Conservation (phyloP, 1,140 invertebrate species). For the Lepidurus apus region DNA sequence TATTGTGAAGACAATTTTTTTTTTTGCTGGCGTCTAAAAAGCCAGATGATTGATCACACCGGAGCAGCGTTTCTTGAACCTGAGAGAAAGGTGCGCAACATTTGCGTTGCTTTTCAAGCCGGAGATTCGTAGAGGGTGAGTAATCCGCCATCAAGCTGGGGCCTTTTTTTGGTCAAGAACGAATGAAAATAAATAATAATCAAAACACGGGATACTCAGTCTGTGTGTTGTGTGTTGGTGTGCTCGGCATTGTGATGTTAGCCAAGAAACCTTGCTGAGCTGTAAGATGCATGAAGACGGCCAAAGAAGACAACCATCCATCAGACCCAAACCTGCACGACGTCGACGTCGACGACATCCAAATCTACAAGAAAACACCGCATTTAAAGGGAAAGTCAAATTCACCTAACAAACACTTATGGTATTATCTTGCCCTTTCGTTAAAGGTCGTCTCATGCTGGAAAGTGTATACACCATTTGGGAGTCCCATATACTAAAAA, state of each 20-base stretch:
- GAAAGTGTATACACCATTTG: too few species aligned
- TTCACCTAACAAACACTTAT: too few species aligned
- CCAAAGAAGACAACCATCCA: slow-evolving; percentile 5
- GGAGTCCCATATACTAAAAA: too few species aligned
- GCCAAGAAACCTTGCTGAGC: slow-evolving; percentile 1
- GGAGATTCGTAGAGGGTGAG: neutral
- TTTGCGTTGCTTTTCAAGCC: neutral
- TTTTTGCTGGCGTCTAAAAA: neutral
- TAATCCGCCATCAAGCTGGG: neutral
- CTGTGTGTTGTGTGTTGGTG: neutral
- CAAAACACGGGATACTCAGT: neutral
- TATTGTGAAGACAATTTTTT: too few species aligned
- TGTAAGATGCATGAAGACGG: neutral
- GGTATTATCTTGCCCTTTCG: too few species aligned
- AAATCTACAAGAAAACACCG: neutral
- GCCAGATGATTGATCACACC: neutral
- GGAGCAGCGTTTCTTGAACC: neutral
- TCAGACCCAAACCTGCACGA: neutral
- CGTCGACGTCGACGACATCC: slow-evolving; percentile 16
- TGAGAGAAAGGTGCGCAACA: neutral
- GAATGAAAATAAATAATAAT: neutral
- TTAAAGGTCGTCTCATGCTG: too few species aligned
- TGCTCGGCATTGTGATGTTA: neutral
- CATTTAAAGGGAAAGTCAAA: neutral
- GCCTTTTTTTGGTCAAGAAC: neutral